Base-by-base conservation (phyloP, 2,797 vertebrate genomes). In the Dendrocincla fuliginosa region DNA sequence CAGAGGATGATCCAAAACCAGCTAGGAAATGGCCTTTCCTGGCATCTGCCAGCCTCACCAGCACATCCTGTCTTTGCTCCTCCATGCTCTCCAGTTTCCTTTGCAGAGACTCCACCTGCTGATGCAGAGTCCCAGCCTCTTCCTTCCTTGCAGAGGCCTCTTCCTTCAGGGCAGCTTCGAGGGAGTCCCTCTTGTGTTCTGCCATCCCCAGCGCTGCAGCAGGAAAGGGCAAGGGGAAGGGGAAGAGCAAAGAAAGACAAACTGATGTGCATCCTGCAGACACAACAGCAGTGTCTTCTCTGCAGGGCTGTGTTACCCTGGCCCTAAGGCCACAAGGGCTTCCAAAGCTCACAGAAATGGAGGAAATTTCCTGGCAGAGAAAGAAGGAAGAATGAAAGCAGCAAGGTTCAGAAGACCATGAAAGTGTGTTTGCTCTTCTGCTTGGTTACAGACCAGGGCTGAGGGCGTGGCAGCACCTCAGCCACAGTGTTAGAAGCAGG, bases 31-130 rank as follows among this genome's bases (percentile, higher is more conserved):
- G 12, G 30, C 47, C n/a, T 41, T n/a, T 76, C 7, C 9, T 2
- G 16, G 56, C 33, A 46, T 37, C 83, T 87, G 13, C 27, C 47
- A 69, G 52, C 32, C 91, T 97, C 90, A 98, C 98, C 97, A 97
- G 92, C 44, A 93, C 71, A 65, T 97, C 97, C 74, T 55, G 78
- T 50, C 78, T 94, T n/a, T 97, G 97, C 35, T 95, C 77, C 79
- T 97, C 96, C 19, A 92, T 49, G 60, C 50, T 95, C 68, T 75
- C 70, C 1, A 98, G 90, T 28, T 71, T 93, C 52, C 73, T 94
- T 94, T 96, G 91, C 83, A 98, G 96, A 71, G 94, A 93, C 2
- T 60, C n/a, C 92, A 97, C 56, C 52, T 96, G 96, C 35, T 93
- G 95, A 23, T 13, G 94, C 20, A 98, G 87, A 42, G 80, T 73